Evolutionary conservation across 2,888 invertebrate species (phyloP).

Genomic region (Sphaerophoria rueppellii): DNA sequence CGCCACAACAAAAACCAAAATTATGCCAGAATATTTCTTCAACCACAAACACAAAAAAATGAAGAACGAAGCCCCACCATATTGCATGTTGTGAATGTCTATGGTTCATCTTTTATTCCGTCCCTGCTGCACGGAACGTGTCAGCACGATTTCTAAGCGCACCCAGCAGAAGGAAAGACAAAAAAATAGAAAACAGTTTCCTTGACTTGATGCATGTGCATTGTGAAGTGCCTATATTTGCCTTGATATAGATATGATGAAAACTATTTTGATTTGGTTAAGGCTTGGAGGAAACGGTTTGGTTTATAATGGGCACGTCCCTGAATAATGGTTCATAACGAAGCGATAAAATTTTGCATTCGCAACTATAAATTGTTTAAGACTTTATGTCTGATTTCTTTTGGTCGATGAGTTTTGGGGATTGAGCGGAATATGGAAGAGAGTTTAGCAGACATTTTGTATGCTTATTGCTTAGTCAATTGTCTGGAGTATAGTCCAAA

Average conservation of each 20-base stretch:
- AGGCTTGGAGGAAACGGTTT: slow-evolving; percentile 22
- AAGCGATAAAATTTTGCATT: slow-evolving; percentile 71
- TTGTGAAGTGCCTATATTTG: neutral
- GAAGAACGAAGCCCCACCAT: neutral
- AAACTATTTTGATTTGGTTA: slow-evolving; percentile 7
- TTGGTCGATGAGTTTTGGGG: neutral
- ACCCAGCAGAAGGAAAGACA: neutral
- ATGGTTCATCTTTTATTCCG: slow-evolving; percentile 37
- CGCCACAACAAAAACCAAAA: slow-evolving; percentile 61
- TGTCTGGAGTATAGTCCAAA: too few species aligned
- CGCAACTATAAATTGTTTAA: slow-evolving; percentile 7
- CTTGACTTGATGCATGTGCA: slow-evolving; percentile 54
- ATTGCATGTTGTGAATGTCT: slow-evolving; percentile 8
- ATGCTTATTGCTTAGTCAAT: too few species aligned
- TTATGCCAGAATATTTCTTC: slow-evolving; percentile 59
- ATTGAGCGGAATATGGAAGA: too few species aligned
- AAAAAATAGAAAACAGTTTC: slow-evolving; percentile 48
- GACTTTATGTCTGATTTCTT: slow-evolving; percentile 7
- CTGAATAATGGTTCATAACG: slow-evolving; percentile 69
- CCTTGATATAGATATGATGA: slow-evolving; percentile 4
- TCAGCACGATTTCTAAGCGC: slow-evolving; percentile 53
- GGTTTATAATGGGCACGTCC: slow-evolving; percentile 67
- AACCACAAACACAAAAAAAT: slow-evolving; percentile 47
- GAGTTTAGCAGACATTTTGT: too few species aligned
- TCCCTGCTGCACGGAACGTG: slow-evolving; percentile 43